Conservation (phyloP, 1,140 invertebrate species). For the Achroia grisella region DNA sequence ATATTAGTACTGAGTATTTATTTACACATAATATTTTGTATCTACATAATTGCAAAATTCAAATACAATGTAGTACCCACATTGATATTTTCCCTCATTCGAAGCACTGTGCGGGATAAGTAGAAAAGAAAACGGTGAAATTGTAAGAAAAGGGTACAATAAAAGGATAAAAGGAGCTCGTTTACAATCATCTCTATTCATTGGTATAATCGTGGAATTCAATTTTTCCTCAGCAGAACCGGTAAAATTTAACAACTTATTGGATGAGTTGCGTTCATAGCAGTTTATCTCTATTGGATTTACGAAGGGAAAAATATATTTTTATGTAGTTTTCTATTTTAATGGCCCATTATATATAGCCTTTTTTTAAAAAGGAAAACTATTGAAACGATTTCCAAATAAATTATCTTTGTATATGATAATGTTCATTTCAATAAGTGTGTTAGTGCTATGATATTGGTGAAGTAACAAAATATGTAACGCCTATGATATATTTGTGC, state of each 20-base stretch:
- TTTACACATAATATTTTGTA: too few relatives aligned
- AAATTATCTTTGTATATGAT: too few relatives aligned
- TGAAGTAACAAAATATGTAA: too few relatives aligned
- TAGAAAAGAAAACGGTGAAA: slow-evolving; percentile 28
- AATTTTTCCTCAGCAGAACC: slow-evolving; percentile 12
- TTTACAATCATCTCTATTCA: slow-evolving; percentile 46
- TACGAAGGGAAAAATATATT: background rate
- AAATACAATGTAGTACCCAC: background rate
- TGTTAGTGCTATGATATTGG: too few relatives aligned
- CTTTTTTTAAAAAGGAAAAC: too few relatives aligned
- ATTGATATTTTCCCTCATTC: slow-evolving; percentile 36
- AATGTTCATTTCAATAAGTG: too few relatives aligned
- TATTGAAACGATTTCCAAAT: too few relatives aligned
- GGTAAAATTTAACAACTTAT: slow-evolving; percentile 5
- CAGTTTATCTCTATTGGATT: slow-evolving; percentile 2
- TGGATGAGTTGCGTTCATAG: slow-evolving; percentile 2
- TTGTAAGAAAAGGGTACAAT: slow-evolving; percentile 39
- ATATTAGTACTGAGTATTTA: too few relatives aligned
- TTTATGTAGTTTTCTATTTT: too few relatives aligned
- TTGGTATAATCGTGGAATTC: slow-evolving; percentile 36
- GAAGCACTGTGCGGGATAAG: slow-evolving; percentile 28
- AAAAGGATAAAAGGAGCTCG: slow-evolving; percentile 34
- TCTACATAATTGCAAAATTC: too few relatives aligned
- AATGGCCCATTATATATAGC: too few relatives aligned
- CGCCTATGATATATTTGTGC: too few relatives aligned